Evolutionary conservation across 2,888 invertebrate species (phyloP), one percentile per base, ranked within the genome.

Genomic region (Ceramica pisi): DNA sequence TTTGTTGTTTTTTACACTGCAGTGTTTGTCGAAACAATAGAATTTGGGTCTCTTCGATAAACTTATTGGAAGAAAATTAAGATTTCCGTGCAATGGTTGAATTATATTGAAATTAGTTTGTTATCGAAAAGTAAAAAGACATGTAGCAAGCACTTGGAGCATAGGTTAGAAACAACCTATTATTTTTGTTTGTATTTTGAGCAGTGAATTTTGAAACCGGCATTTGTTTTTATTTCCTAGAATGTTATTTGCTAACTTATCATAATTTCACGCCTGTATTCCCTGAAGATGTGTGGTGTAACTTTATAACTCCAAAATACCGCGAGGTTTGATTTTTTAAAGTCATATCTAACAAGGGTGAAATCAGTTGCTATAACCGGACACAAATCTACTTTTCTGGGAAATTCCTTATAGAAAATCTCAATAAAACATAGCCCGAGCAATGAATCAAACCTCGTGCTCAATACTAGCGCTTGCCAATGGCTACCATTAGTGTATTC

Each of bases 21-120:
- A 4, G n/a, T n/a, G 7, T 31, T 7, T 21, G 4, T 4, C 31
- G 19, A 3, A 1, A 23, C 12, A 2, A 56, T 56, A 12, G 7
- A 46, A 21, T 16, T 6, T 23, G 1, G 0, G 14, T 23, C 2
- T 9, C 9, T 10, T 14, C 1, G 0, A 1, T 9, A 23, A 0
- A n/a, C 4, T 10, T 44, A 31, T 14, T 65, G 12, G 6, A 67
- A 14, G 31, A 2, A 2, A 31, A 41, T 19, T 9, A 44, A n/a
- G 14, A n/a, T 7, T 14, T 46, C 4, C 6, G 14, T 69, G n/a
- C 16, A 21, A 41, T 48, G 48, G 3, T 5, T 71, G 31, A 31
- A 31, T 31, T 6, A 3, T 31, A 31, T 31, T 31, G 6, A 31
- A 31, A 5, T 31, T 31, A 31, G 31, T 31, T 5, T 5, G 31